Base-by-base conservation (phyloP, 2,797 vertebrate genomes). In the Anguilla pacifica region DNA sequence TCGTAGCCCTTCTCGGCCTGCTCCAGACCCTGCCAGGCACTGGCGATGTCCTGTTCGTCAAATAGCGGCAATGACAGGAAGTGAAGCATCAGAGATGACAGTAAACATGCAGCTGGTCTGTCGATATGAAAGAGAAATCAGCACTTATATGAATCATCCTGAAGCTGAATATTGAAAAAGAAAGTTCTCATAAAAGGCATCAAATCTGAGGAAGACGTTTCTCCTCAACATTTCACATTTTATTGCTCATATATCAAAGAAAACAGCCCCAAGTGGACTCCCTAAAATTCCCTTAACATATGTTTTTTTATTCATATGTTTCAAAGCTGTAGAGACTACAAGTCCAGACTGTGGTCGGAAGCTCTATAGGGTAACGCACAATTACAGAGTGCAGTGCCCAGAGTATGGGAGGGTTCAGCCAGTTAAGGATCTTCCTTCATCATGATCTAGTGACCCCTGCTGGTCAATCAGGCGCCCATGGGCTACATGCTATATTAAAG, bases 1-100 rank as follows among this genome's bases (percentile, higher is more conserved):
- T 97, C 97, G 5, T 97, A 97, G 6, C 97, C 97, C 88, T 97
- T 97, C 94, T 97, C 97, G 0, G 96, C 97, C 92, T 97, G 97
- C 85, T 97, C 97, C 90, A 97, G 94, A 82, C 96, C 95, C 92
- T 97, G 96, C 97, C 97, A 97, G 86, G 97, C 96, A 0, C 96
- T 94, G 0, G 97, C 95, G 88, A 97, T 97, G 91, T 97, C 97
- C 97, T 97, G 79, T n/a, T 1, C 70, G 86, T 70, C 67, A 39
- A 28, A 67, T 13, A 35, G 84, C 3, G 39, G 25, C 35, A 83
- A 28, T 2, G 2, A 11, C n/a, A n/a, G 17, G 35, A 13, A 77
- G 74, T 35, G 43, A 39, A 46, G 72, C 28, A 72, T 17, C 15
- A 55, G 3, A 77, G 31, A 39, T 11, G 7, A 43, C 72, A 15